Base-by-base conservation (phyloP, 2,797 vertebrate genomes). In the Tenualosa ilisha region DNA sequence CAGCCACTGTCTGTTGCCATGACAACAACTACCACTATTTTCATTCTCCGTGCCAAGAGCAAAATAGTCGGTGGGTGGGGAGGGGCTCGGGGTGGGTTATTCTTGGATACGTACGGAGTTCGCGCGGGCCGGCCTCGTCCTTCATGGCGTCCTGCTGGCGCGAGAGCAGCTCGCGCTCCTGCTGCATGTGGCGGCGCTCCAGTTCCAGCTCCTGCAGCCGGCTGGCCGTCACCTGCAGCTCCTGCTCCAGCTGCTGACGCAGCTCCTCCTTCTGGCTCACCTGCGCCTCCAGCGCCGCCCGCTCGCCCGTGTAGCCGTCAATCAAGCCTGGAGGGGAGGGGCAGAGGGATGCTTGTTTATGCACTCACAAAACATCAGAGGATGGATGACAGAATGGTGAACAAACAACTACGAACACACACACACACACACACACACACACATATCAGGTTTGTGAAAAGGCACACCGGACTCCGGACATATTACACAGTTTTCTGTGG, bases 221-320 rank as follows among this genome's bases (percentile, higher is more conserved):
- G 90, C 94, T 97, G 92, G 94, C 90, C 86, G 97, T 97, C 90
- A 96, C 94, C 84, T 96, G 96, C 87, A 99, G 94, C 87, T 99
- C 97, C 92, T 97, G 97, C 89, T 97, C 96, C 82, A 99, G 95
- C 88, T 93, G 97, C 89, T 95, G 95, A 91, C 97, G 97, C 56
- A 96, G 89, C 83, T 97, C 96, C 81, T 91, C 92, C 92, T 97
- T 98, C 91, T 98, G 97, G 88, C 94, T 96, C 68, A 98, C 94
- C 81, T 97, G 96, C 83, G 97, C 96, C 93, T 99, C 97, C 93
- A 97, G 91, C n/a, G 91, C 91, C 4, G 94, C 93, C 89, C 97
- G 97, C 92, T 99, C 98, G 83, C 95, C 98, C 12, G 97, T 95
- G 91, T 99, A 99, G 68, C 97, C 97, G 92, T 99, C 98, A 92